Conservation (phyloP, 2,797 vertebrate genomes). For the Neosilurus mollespiculum region DNA sequence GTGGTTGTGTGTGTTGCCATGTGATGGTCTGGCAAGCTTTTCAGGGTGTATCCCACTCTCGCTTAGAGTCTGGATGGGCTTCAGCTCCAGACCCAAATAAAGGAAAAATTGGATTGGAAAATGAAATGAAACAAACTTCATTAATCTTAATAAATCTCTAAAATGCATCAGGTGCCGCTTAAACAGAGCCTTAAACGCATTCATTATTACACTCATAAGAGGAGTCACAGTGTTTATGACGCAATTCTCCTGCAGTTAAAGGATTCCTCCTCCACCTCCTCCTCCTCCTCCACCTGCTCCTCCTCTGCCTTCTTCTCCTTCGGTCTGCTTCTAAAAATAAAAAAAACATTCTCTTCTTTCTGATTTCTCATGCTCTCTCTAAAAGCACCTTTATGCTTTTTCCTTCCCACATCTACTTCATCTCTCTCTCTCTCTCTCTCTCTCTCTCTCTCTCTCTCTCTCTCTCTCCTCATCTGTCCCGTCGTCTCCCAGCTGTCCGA, state of each 20-base stretch:
- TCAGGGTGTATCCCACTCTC: too few species aligned
- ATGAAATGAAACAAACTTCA: not conserved
- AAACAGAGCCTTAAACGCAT: not conserved
- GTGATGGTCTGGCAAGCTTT: too few species aligned
- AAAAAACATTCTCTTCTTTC: not conserved
- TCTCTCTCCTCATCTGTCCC: too few species aligned
- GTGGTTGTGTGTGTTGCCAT: too few species aligned
- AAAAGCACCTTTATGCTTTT: not conserved
- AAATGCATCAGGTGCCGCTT: not conserved
- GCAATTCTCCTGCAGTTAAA: not conserved
- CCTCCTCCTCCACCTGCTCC: too few species aligned
- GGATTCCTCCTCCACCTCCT: not conserved
- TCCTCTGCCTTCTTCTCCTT: too few species aligned
- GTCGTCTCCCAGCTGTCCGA: not conserved
- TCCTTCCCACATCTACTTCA: not conserved
- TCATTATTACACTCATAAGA: not conserved
- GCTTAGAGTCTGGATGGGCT: too few species aligned
- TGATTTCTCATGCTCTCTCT: not conserved
- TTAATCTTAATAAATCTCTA: slow-evolving; percentile 7
- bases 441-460: not conserved
- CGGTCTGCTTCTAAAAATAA: not conserved
- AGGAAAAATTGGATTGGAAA: not conserved
- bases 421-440: not conserved
- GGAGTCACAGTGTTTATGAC: not conserved
- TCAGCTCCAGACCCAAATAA: too few species aligned